Evolutionary conservation across 1,140 invertebrate species (phyloP), one percentile per base, ranked within the genome.

Genomic region (Daktulosphaira vitifoliae): DNA sequence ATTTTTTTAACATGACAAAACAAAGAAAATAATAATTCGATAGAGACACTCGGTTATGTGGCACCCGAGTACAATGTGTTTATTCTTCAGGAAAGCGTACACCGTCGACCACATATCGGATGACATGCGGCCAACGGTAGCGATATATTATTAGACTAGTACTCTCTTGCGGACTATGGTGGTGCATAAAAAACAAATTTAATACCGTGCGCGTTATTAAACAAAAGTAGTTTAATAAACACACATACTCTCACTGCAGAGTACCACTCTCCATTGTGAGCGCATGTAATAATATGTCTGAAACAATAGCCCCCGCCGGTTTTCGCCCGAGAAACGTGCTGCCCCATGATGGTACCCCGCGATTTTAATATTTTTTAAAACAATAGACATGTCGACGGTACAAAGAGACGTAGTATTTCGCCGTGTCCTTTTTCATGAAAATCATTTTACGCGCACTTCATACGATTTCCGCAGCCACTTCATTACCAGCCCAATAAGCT

Each of bases 51-150:
- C 46, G 39, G 26, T 62, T 59, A 33, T 33, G n/a, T 15, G 38
- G 4, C 15, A n/a, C 15, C 23, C 42, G 56, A 62, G 42, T 46
- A 25, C 37, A 59, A 33, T 33, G 11, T 6, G 29, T 26, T 44
- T 44, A 5, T 33, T 33, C 29, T 33, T 56, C 53, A 39, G 18
- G 8, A 39, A 4, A 18, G 9, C n/a, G 44, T 42, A 23, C 37
- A 25, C 37, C 54, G 39, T 22, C 13, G 25, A 11, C 11, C 29
- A 33, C 53, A n/a, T 59, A 59, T 59, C 56, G 56, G 39, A 62
- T 62, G 42, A 62, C 56, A 62, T 62, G 29, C 56, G 56, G 56
- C 15, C 25, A 25, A 39, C 56, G 42, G 39, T 16, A 42, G n/a
- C n/a, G n/a, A n/a, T 33, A 33, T 33, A 11, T 33, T 33, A 33